These are phyloP conservation scores for Ptiloglossa arizonensis DNA, from an alignment of 1,140 invertebrate species.

Conservation along the genomic window DNA sequence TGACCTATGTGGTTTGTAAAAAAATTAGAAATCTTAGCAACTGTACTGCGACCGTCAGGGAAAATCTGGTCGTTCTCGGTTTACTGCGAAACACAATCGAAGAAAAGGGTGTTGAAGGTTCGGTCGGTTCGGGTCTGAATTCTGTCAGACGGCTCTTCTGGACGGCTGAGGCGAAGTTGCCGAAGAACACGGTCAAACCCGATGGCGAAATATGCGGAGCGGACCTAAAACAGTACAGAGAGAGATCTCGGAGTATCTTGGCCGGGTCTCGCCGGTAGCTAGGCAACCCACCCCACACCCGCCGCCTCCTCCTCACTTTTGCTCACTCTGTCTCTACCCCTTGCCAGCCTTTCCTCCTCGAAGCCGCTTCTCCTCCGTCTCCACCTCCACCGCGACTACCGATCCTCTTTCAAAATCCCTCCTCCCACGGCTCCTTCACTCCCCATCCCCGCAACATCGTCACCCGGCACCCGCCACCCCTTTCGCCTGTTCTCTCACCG, in stretches of 20 bases:
- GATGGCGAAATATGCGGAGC: slow-evolving; percentile 59
- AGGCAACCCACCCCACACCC: slow-evolving; percentile 78
- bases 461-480: slow-evolving; percentile 50
- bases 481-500: slow-evolving; percentile 72
- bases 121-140: not conserved
- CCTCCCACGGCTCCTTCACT: slow-evolving; percentile 72
- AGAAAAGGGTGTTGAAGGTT: not conserved
- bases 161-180: slow-evolving; percentile 18
- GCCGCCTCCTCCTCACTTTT: slow-evolving; percentile 67
- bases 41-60: too few relatives aligned
- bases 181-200: slow-evolving; percentile 59
- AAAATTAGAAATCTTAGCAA: too few relatives aligned
- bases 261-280: slow-evolving; percentile 81
- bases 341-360: slow-evolving; percentile 74
- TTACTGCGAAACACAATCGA: too few relatives aligned
- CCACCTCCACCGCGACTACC: slow-evolving; percentile 63
- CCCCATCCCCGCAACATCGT: slow-evolving; percentile 38
- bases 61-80: too few relatives aligned
- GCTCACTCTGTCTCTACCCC: slow-evolving; percentile 48
- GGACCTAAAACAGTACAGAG: slow-evolving; percentile 59
- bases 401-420: slow-evolving; percentile 79
- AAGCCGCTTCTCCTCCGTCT: slow-evolving; percentile 54
- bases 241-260: slow-evolving; percentile 81
- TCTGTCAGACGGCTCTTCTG: not conserved
- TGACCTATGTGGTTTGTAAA: too few relatives aligned